Base-by-base conservation (phyloP, 2,888 invertebrate genomes). In the Lapara coniferarum region DNA sequence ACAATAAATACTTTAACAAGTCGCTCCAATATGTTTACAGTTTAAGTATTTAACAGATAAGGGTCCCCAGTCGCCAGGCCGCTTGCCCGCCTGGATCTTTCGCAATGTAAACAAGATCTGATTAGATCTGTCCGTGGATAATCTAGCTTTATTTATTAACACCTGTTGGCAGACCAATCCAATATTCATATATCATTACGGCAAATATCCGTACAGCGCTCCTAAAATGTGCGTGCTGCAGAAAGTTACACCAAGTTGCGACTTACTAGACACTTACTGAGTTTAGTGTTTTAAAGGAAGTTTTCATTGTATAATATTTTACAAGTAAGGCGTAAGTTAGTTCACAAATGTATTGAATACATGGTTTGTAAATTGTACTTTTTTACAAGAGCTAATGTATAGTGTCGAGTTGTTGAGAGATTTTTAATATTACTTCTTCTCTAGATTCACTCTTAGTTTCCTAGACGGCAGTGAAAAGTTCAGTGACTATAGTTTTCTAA, bases 81-180 rank as follows among this genome's bases (percentile, higher is more conserved):
- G 78, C 75, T 77, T 70, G 77, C 72, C 74, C 71, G 75, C 83
- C 57, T 66, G 82, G 85, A 84, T 83, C 83, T 85, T 85, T 88
- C 81, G 83, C 84, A 87, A 86, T 89, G 90, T 90, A 89, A 91
- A 92, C 91, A 91, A 84, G 89, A 90, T 88, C 85, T 79, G 91
- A 92, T 92, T 89, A 91, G 88, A 91, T 89, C 82, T 81, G 78
- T 83, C 82, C 68, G 71, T 77, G 81, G 88, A 89, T 89, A 88
- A 90, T 89, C 87, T 84, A 77, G 82, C 73, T 82, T 89, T 89
- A 90, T 92, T 91, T 91, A 91, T 90, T 88, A 84, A 81, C 85
- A 86, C 86, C 83, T 84, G 86, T 85, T 85, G 78, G 75, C 78
- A 77, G 78, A 71, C 78, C 80, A 80, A 86, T 83, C 81, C 81